Conservation (phyloP, 2,888 invertebrate genomes). For the Acleris literana region DNA sequence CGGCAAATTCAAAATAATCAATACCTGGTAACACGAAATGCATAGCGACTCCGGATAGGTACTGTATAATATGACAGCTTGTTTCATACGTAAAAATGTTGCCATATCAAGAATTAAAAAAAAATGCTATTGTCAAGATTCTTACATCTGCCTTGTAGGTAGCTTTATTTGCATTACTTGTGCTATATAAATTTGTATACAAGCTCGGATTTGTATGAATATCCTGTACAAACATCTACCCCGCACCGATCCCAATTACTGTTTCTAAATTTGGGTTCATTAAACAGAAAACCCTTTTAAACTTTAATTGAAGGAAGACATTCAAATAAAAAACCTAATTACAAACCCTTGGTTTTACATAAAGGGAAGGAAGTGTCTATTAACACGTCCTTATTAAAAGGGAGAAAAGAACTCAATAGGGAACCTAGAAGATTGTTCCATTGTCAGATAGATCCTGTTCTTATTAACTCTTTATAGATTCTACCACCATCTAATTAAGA, state of each 20-base stretch:
- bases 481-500: too few relatives aligned
- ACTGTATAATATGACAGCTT: too few relatives aligned
- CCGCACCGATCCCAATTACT: neutral
- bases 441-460: neutral
- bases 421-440: slow-evolving; percentile 9
- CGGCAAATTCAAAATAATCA: too few relatives aligned
- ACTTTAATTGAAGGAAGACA: slow-evolving; percentile 27
- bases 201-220: neutral
- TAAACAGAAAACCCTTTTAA: slow-evolving; percentile 13
- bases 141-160: too few relatives aligned
- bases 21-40: too few relatives aligned
- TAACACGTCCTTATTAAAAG: slow-evolving; percentile 30
- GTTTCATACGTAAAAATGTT: too few relatives aligned
- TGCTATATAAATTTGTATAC: too few relatives aligned
- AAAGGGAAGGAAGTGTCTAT: slow-evolving; percentile 36
- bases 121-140: too few relatives aligned
- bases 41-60: too few relatives aligned
- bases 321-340: slow-evolving; percentile 24
- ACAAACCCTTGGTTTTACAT: slow-evolving; percentile 25
- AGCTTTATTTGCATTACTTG: too few relatives aligned
- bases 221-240: neutral
- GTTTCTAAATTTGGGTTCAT: neutral
- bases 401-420: slow-evolving; percentile 16
- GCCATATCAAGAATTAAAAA: too few relatives aligned
- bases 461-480: too few relatives aligned